Evolutionary conservation across 2,888 invertebrate species (phyloP).

Genomic region (Lepidochrysops patricia): DNA sequence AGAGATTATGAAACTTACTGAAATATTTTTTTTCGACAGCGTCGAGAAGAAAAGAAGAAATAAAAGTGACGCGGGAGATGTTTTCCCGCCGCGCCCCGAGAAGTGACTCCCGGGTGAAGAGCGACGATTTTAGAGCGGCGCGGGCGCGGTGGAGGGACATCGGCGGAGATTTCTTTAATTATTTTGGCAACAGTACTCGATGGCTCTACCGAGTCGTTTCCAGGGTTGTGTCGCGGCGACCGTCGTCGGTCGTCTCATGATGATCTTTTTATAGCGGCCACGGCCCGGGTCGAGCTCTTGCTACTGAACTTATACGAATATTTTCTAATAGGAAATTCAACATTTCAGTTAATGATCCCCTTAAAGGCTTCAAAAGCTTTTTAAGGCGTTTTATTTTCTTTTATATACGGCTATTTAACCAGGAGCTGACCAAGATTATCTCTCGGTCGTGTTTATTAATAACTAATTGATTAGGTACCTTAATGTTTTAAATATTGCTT

Average conservation of each 20-base stretch:
- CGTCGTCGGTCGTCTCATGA: conserved; percentile 62
- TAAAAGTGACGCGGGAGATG: conserved; percentile 74
- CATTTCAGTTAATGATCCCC: neutral
- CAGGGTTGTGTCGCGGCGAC: conserved; percentile 70
- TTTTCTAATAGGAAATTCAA: neutral
- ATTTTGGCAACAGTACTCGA: conserved; percentile 82
- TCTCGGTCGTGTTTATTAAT: too few relatives aligned
- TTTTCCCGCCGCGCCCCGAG: conserved; percentile 74
- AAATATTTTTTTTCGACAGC: conserved; percentile 67
- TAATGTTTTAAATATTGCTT: too few relatives aligned
- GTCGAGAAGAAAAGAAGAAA: conserved; percentile 74
- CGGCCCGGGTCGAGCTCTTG: conserved; percentile 67
- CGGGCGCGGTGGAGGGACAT: conserved; percentile 77
- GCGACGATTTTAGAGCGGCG: conserved; percentile 75
- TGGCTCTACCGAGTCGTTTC: conserved; percentile 72
- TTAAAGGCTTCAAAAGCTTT: neutral
- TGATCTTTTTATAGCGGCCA: conserved; percentile 73
- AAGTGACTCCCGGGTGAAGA: conserved; percentile 74
- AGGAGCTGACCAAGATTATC: too few relatives aligned
- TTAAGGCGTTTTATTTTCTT: neutral
- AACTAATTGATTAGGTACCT: too few relatives aligned
- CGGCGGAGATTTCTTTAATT: conserved; percentile 82
- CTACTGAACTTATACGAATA: conserved; percentile 39
- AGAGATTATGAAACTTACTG: conserved; percentile 56
- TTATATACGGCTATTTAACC: too few relatives aligned